Base-by-base conservation (phyloP, 1,140 invertebrate species). In the Drosophila lowei region DNA sequence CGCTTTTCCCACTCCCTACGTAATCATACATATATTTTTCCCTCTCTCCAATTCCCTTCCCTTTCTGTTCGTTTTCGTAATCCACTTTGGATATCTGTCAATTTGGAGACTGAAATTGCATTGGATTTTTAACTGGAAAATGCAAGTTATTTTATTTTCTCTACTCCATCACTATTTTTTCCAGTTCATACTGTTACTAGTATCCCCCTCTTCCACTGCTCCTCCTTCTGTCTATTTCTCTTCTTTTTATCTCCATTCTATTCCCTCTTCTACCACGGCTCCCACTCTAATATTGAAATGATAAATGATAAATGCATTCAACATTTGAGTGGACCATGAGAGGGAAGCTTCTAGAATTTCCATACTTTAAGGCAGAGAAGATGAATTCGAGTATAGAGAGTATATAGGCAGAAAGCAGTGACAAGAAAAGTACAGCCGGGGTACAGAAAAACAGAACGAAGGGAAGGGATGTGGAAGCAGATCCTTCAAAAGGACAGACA, bases 91-190 rank as follows among this genome's bases (percentile, higher is more conserved):
- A 73, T 57, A 72, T 64, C 68, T 73, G 71, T 64, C 68, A 73
- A 73, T 73, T 74, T 72, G 30, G 43, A 72, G 70, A 16, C 70
- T 73, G 68, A 64, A 72, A 73, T 75, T 74, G 71, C 71, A 74
- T 74, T 75, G 75, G 61, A 60, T 75, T 75, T 55, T 55, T 66
- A 30, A 50, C 50, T 71, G 72, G 61, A 46, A 75, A 58, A 67
- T 67, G 72, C 71, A 50, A 58, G 49, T 52, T 54, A 60, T 75
- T 75, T 74, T 52, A 73, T 63, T 57, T 72, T 50, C 59, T 13
- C 11, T 38, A 38, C 47, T 30, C 54, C 34, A 38, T 38, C 34
- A 38, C 48, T 3, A n/a, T 21, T 21, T n/a, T 54, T 30, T 4
- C 5, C 23, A 25, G 4, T 25, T 25, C 23, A 13, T 3, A 38